Evolutionary conservation across 1,140 invertebrate species (phyloP).

Genomic region (Calliphora vicina): DNA sequence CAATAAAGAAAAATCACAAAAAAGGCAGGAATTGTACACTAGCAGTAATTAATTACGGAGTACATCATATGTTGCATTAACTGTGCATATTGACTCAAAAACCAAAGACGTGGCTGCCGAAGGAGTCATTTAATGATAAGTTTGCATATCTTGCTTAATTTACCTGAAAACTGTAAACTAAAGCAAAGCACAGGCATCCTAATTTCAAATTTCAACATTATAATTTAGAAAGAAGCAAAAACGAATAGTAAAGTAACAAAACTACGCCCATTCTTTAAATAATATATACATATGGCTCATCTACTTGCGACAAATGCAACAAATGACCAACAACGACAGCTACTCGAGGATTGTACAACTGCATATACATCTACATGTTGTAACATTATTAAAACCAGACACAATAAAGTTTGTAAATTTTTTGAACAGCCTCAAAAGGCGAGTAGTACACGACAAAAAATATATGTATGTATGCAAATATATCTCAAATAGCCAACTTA

Average conservation of each 20-base stretch:
- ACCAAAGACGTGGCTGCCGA: background rate
- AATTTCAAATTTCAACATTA: too few species aligned
- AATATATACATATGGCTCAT: background rate
- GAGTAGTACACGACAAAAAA: background rate
- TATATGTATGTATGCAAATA: background rate
- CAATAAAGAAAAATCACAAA: background rate
- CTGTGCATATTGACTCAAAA: background rate
- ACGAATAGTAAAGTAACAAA: too few species aligned
- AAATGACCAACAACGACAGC: conserved; percentile 1
- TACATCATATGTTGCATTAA: background rate
- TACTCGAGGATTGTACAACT: background rate
- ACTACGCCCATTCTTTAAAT: background rate
- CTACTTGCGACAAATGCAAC: background rate
- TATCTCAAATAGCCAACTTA: background rate
- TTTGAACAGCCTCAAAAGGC: background rate
- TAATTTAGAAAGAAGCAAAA: background rate
- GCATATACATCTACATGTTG: background rate
- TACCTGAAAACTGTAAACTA: background rate
- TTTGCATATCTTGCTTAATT: too few species aligned
- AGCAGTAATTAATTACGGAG: background rate
- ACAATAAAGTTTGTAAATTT: background rate
- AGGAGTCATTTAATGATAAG: too few species aligned
- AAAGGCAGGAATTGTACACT: background rate
- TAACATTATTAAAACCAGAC: conserved; percentile 5
- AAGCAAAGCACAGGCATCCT: too few species aligned